Conservation (phyloP, 2,113 vertebrate species). For the Symphodus melops region DNA sequence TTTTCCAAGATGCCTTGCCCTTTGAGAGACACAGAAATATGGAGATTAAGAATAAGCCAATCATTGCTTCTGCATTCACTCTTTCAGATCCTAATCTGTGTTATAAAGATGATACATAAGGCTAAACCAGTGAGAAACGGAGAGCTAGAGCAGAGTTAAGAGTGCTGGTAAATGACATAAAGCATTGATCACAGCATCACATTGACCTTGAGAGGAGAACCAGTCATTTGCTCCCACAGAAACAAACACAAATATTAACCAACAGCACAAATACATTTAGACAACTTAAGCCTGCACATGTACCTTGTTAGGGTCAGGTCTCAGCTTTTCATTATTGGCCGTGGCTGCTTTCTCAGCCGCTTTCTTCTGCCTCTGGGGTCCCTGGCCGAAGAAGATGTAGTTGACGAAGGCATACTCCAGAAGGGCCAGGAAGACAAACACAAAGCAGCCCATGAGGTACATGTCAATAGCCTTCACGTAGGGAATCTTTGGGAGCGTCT, state of each 20-base stretch:
- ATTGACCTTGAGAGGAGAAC: slow-evolving; percentile 77
- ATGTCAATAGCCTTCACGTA: slow-evolving; percentile 99
- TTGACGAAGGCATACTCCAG: slow-evolving; percentile 98
- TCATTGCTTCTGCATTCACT: slow-evolving; percentile 72
- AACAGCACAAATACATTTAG: slow-evolving; percentile 63
- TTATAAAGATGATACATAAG: slow-evolving; percentile 66
- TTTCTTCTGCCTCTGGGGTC: slow-evolving; percentile 98
- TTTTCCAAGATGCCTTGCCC: slow-evolving; percentile 73
- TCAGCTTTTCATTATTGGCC: slow-evolving; percentile 96
- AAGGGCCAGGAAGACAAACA: slow-evolving; percentile 98
- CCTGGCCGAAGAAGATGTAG: slow-evolving; percentile 99
- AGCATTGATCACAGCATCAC: slow-evolving; percentile 75
- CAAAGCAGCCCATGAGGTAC: slow-evolving; percentile 99
- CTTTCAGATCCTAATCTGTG: slow-evolving; percentile 67
- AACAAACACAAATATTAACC: slow-evolving; percentile 65
- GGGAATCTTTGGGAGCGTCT: slow-evolving; percentile 99
- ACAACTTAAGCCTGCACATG: slow-evolving; percentile 4
- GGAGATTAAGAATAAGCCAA: slow-evolving; percentile 71
- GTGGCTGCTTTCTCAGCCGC: slow-evolving; percentile 95
- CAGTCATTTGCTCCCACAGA: slow-evolving; percentile 64
- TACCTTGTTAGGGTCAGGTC: slow-evolving; percentile 97
- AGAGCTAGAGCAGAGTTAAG: slow-evolving; percentile 69
- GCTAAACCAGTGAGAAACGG: slow-evolving; percentile 70
- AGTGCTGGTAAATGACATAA: slow-evolving; percentile 71
- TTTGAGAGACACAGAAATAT: slow-evolving; percentile 78